Percentiles rank a stretch among this genome's conserved stretches.
Conservation (phyloP, 2,113 vertebrate species). For the Sinosuthora webbiana region DNA sequence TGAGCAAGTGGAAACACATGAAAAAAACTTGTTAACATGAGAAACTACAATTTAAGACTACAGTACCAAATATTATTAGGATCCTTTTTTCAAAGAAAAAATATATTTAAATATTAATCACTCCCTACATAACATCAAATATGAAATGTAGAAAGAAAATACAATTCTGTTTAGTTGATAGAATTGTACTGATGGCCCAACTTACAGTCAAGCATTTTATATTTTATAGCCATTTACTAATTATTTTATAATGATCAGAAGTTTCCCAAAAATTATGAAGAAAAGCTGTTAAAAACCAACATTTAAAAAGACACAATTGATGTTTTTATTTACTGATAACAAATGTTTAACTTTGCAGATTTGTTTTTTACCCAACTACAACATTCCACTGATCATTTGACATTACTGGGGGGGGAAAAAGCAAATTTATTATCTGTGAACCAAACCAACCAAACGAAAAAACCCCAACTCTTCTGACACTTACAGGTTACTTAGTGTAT, state of each 20-base stretch:
- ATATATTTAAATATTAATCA: background rate
- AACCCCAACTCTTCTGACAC: background rate
- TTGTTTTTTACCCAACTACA: background rate
- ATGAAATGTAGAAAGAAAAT: background rate
- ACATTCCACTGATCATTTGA: background rate
- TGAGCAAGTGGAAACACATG: background rate
- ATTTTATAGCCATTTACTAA: background rate
- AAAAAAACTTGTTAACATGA: background rate
- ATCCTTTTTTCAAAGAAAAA: background rate
- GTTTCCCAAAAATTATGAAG: background rate
- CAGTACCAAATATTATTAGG: background rate
- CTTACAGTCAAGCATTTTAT: background rate
- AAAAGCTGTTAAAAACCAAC: background rate
- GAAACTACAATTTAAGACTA: background rate
- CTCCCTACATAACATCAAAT: background rate
- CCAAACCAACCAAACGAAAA: background rate
- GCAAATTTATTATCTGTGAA: background rate
- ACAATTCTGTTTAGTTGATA: background rate
- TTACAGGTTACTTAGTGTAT: background rate
- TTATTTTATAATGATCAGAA: background rate
- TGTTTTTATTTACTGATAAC: background rate
- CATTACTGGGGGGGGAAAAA: accelerated
- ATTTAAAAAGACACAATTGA: background rate
- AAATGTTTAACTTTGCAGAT: background rate
- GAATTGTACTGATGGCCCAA: background rate